Evolutionary conservation across 2,113 vertebrate species (phyloP).

Genomic region (Halcyon malimbica): DNA sequence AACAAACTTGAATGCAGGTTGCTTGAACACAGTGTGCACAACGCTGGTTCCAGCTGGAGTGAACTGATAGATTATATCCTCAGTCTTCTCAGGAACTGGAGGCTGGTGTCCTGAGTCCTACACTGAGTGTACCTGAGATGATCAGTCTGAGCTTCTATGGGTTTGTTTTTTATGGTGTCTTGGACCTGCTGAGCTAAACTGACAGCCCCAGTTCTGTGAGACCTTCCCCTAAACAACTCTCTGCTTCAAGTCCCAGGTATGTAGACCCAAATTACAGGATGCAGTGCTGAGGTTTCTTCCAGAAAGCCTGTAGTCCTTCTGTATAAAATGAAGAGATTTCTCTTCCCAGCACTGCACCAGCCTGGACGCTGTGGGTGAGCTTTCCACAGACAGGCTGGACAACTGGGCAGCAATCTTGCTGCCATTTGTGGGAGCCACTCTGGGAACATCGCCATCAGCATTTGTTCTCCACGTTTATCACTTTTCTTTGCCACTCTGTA

Average conservation of each 20-base stretch:
- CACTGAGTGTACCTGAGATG: neutral
- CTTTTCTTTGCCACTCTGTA: neutral
- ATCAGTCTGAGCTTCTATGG: neutral
- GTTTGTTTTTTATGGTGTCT: neutral
- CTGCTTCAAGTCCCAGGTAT: neutral
- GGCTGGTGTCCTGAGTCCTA: neutral
- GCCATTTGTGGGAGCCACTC: neutral
- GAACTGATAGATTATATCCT: neutral
- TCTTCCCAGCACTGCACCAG: accelerated
- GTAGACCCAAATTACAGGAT: neutral
- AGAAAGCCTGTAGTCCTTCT: neutral
- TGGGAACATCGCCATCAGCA: neutral
- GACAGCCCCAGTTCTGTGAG: neutral
- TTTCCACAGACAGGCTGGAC: neutral
- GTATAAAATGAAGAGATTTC: neutral
- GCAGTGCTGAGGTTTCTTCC: neutral
- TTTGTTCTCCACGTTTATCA: neutral
- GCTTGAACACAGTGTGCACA: neutral
- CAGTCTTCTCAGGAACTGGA: neutral
- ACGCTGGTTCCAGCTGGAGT: neutral
- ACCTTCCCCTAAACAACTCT: neutral
- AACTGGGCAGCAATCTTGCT: accelerated
- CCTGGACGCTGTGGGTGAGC: neutral
- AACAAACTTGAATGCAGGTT: neutral
- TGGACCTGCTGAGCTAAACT: neutral